Evolutionary conservation across 2,888 invertebrate genomes (phyloP), one percentile per base, ranked within the genome.

Genomic region (Disparrhopalites patrizii): DNA sequence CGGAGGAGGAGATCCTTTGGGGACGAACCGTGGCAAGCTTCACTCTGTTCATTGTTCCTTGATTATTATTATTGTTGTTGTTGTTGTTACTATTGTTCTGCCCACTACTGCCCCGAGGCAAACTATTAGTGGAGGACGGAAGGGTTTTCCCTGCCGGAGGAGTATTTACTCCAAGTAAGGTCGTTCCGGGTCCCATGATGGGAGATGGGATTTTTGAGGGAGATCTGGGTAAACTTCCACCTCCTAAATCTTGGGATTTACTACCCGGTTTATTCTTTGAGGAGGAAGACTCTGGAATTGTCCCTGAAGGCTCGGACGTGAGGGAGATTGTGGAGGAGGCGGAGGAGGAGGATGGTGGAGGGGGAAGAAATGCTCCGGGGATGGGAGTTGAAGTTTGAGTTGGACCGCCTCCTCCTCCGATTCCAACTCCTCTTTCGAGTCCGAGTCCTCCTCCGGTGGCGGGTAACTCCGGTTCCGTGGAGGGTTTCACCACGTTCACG

Each of bases 341-440:
- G 43, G 75, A 73, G 55, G 75, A 74, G 28, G 75, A 75, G 36
- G 73, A 73, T 65, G 70, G 70, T 8, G 75, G 75, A n/a, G n/a
- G n/a, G 1, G 30, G n/a, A 23, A 30, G 58, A 25, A 61, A 50
- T 20, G n/a, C 50, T 27, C 33, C 33, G 50, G 67, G 71, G 65
- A 72, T 73, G 43, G 75, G 75, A 57, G 75, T 75, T 33, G 75
- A 75, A 33, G 73, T 74, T 65, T 71, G 70, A 5, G 75, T 73
- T n/a, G n/a, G n/a, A n/a, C n/a, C n/a, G n/a, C n/a, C 56, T 25
- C 23, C 13, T 28, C 28, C 18, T 8, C 51, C 30, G 7, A n/a
- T n/a, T n/a, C 38, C 13, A 13, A 27, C n/a, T n/a, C 50, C 27
- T 27, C 25, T 25, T 52, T 52, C 4, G 52, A 25, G 28, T 13